Conservation (phyloP, 2,888 invertebrate genomes). For the Mamestra brassicae region DNA sequence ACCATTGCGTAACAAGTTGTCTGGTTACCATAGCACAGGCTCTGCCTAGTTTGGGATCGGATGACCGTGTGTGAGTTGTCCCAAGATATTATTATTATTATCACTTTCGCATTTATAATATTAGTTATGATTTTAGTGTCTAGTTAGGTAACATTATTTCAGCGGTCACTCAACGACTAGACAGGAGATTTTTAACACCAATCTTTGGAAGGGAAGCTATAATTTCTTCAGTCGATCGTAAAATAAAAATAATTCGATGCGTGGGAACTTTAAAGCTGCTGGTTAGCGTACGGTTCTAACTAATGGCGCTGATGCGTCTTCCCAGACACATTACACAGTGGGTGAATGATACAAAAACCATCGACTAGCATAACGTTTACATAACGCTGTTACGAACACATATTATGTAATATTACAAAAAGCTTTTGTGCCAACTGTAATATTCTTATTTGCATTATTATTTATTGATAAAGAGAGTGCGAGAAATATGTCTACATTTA, state of each 20-base stretch:
- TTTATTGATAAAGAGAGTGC: constrained; percentile 10
- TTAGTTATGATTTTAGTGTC: too few relatives aligned
- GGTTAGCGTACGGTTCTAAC: constrained; percentile 4
- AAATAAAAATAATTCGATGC: constrained; percentile 19
- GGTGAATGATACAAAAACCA: constrained; percentile 39
- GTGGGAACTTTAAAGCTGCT: constrained; percentile 35
- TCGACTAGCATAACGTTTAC: constrained; percentile 32
- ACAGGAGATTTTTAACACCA: background rate
- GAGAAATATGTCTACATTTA: constrained; percentile 1
- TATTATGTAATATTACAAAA: constrained; percentile 37
- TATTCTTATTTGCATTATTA: constrained; percentile 16
- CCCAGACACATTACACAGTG: constrained; percentile 23
- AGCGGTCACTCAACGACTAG: background rate
- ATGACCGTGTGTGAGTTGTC: too few relatives aligned
- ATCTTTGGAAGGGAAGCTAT: background rate
- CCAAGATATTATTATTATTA: too few relatives aligned
- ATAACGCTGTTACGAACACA: constrained; percentile 39
- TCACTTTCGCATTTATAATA: background rate
- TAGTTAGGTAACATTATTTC: too few relatives aligned
- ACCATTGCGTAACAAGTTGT: too few relatives aligned
- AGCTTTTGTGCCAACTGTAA: constrained; percentile 6
- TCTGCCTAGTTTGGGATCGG: too few relatives aligned
- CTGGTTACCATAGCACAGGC: too few relatives aligned
- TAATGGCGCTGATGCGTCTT: constrained; percentile 22
- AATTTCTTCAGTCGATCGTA: background rate